These are phyloP conservation scores for Sciurus vulgaris DNA, from an alignment of 2,797 vertebrate species.

Conservation along the genomic window DNA sequence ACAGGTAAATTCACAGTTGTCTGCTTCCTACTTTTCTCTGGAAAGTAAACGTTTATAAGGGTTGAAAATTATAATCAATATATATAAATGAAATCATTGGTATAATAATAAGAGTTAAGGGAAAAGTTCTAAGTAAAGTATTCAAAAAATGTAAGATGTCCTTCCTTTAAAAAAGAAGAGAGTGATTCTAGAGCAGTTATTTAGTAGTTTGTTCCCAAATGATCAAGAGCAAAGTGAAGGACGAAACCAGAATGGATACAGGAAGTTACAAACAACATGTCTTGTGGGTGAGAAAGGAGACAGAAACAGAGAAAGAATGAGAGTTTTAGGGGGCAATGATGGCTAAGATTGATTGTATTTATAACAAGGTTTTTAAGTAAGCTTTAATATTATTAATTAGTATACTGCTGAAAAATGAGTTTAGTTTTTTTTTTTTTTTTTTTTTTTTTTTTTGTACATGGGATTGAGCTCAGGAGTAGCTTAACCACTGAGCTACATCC, in stretches of 20 bases:
- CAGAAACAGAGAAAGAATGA: neutral
- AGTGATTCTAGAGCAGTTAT: neutral
- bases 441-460: no score
- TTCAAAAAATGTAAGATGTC: neutral
- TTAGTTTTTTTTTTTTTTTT: neutral
- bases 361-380: neutral
- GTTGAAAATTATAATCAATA: slow-evolving; percentile 24
- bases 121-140: neutral
- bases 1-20: neutral
- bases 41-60: neutral
- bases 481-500: no score
- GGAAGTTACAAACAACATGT: no score
- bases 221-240: neutral
- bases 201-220: neutral
- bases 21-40: neutral
- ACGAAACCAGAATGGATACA: neutral
- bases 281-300: neutral
- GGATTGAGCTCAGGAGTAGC: no score
- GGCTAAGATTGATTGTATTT: neutral
- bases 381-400: neutral
- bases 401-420: neutral
- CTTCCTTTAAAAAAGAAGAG: neutral
- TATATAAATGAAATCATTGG: neutral
- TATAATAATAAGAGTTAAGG: neutral
- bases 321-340: neutral